A percentile compares a stretch with the other conserved stretches of the same genome.
These are phyloP conservation scores for Dinoponera quadriceps DNA, from an alignment of 1,140 invertebrate genomes.

Conservation along the genomic window DNA sequence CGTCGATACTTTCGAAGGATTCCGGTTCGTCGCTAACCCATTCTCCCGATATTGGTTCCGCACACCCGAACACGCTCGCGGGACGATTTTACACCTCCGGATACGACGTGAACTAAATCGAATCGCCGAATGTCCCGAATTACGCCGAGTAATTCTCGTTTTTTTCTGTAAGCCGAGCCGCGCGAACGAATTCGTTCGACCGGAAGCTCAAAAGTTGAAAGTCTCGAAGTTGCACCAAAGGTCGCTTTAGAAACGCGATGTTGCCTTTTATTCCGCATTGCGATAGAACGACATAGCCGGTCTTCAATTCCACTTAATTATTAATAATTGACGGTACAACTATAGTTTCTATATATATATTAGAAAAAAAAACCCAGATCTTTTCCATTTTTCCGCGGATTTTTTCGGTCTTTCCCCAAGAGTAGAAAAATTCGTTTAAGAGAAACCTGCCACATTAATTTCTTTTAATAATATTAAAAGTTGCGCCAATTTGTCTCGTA, in stretches of 20 bases:
- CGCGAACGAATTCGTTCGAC: constrained; percentile 6
- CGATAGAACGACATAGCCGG: neutral
- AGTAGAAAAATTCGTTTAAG: too few relatives aligned
- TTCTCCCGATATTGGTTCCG: too few relatives aligned
- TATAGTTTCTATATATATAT: too few relatives aligned
- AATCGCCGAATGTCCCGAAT: neutral
- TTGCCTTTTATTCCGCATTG: constrained; percentile 4
- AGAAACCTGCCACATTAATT: too few relatives aligned
- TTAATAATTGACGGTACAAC: too few relatives aligned
- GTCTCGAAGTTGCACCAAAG: constrained; percentile 22
- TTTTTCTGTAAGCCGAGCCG: neutral
- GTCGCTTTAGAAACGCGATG: neutral
- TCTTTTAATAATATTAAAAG: too few relatives aligned
- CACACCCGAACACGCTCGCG: too few relatives aligned
- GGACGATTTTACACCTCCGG: constrained; percentile 7
- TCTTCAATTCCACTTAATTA: too few relatives aligned
- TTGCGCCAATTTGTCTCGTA: too few relatives aligned
- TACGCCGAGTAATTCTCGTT: constrained; percentile 3
- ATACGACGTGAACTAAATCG: constrained; percentile 4
- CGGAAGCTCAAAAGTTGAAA: neutral
- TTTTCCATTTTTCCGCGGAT: too few relatives aligned
- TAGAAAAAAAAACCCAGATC: too few relatives aligned
- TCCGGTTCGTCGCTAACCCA: neutral
- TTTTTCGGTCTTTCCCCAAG: too few relatives aligned
- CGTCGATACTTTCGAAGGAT: neutral